phyloP scores from a whole-genome alignment of 2,888 invertebrate genomes.

The Bimastos eiseni region DNA sequence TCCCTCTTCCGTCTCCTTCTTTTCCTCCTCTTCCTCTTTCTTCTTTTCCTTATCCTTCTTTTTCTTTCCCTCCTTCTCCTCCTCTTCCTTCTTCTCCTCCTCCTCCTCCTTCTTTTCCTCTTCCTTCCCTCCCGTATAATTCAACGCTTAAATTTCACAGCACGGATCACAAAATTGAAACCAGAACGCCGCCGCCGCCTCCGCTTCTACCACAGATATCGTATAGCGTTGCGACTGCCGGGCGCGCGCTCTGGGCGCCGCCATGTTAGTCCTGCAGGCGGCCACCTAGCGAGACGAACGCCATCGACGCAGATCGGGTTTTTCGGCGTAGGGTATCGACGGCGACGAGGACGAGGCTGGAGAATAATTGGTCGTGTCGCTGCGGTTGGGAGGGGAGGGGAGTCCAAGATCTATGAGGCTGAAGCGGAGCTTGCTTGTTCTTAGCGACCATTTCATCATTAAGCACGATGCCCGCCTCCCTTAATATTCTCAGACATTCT shows the following conservation, averaged over 20 bases:
- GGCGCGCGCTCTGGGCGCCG: not conserved
- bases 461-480: not conserved
- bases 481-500: constrained; percentile 13
- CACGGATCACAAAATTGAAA: constrained; percentile 19
- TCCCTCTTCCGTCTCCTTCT: no score
- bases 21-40: no score
- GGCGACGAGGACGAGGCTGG: not conserved
- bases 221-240: constrained; percentile 4
- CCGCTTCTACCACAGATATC: constrained; percentile 13
- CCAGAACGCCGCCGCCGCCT: not conserved
- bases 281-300: constrained; percentile 13
- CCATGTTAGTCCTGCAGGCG: constrained; percentile 7
- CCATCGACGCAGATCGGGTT: constrained; percentile 13
- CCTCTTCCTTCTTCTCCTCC: not conserved
- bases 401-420: not conserved
- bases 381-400: not conserved
- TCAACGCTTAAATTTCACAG: constrained; percentile 13
- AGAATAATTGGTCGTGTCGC: not conserved
- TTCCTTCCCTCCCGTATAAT: not conserved
- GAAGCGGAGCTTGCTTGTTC: not conserved
- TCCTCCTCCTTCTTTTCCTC: not conserved
- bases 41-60: no score
- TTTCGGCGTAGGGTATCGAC: not conserved
- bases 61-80: not conserved
- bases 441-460: not conserved